These are phyloP conservation scores for Polydrusus tereticollis DNA, from an alignment of 2,888 invertebrate genomes.

Conservation along the genomic window DNA sequence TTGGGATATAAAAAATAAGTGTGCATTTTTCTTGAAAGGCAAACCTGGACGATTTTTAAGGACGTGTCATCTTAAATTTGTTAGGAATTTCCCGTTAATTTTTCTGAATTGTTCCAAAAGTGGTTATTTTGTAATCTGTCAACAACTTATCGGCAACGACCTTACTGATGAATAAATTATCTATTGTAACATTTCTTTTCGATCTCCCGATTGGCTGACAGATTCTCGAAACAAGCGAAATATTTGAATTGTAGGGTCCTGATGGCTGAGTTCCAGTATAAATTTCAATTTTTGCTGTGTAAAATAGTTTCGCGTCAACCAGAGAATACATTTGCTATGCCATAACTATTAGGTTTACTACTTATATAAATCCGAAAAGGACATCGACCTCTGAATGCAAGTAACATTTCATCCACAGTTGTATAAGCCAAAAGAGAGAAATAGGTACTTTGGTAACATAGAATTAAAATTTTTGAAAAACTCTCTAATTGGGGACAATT, in stretches of 20 bases:
- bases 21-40: not conserved
- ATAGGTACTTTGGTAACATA: not conserved
- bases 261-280: conserved; percentile 55
- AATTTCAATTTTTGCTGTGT: conserved; percentile 54
- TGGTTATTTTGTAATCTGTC: conserved; percentile 50
- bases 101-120: conserved; percentile 51
- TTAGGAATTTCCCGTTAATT: conserved; percentile 42
- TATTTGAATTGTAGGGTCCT: conserved; percentile 51
- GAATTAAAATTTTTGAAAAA: not conserved
- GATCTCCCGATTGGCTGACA: conserved; percentile 44
- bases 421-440: conserved; percentile 23
- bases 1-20: not conserved
- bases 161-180: conserved; percentile 29
- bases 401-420: too few relatives aligned
- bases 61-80: not conserved
- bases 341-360: conserved; percentile 6
- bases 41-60: not conserved
- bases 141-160: conserved; percentile 6
- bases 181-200: conserved; percentile 44
- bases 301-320: conserved; percentile 54
- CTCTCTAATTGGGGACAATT: too few relatives aligned
- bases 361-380: conserved; percentile 40
- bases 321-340: conserved; percentile 52
- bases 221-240: conserved; percentile 43
- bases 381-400: too few relatives aligned